Conservation (phyloP, 1,140 invertebrate species). For the Lasioglossum albipes region DNA sequence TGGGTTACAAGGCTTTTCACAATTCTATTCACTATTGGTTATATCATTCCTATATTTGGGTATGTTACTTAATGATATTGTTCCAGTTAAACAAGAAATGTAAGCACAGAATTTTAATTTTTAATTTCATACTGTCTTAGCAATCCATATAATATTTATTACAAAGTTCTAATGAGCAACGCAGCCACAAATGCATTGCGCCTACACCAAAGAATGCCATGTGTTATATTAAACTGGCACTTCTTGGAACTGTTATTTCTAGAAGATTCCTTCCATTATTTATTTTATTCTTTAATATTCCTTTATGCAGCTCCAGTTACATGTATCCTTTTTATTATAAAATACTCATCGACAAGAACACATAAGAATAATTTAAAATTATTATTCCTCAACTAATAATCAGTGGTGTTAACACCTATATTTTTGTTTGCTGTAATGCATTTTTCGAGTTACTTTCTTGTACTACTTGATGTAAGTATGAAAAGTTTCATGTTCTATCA, state of each 20-base stretch:
- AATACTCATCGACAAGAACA: conserved; percentile 12
- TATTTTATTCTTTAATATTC: conserved; percentile 96
- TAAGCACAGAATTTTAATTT: not conserved
- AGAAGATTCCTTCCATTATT: conserved; percentile 98
- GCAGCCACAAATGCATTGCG: conserved; percentile 95
- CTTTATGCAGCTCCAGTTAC: conserved; percentile 92
- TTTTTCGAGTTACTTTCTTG: conserved; percentile 93
- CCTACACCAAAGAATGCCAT: conserved; percentile 94
- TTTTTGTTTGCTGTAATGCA: conserved; percentile 95
- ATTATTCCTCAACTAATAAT: conserved; percentile 80
- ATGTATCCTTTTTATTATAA: conserved; percentile 85
- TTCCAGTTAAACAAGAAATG: not conserved
- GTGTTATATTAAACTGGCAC: conserved; percentile 88
- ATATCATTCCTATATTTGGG: conserved; percentile 94
- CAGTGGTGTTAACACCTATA: conserved; percentile 94
- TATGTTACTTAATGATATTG: conserved; percentile 79
- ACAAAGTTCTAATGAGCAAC: conserved; percentile 94
- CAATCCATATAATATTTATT: conserved; percentile 91
- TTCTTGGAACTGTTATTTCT: conserved; percentile 89
- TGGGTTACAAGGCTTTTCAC: conserved; percentile 92
- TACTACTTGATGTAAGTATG: conserved; percentile 92
- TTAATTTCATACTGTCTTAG: conserved; percentile 78
- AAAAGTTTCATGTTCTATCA: conserved; percentile 37
- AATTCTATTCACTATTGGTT: conserved; percentile 90
- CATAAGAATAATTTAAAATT: conserved; percentile 2